Base-by-base conservation (phyloP, 2,113 vertebrate genomes). In the Cyphomyrus plagiostoma region DNA sequence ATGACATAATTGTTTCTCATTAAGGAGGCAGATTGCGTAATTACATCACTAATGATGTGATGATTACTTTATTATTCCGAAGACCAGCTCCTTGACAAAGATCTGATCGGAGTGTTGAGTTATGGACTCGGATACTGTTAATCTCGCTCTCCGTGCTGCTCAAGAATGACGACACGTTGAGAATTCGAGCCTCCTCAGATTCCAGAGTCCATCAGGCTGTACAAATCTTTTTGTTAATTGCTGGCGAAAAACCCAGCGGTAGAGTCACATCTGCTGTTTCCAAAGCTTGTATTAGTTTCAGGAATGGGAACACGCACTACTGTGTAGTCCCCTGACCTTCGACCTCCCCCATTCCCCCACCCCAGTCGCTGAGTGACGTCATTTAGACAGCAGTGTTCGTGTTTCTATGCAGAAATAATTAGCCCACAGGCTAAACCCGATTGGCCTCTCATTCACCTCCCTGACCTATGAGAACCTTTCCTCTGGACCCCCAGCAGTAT, bases 1-100 rank as follows among this genome's bases (percentile, higher is more conserved):
- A 86, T 45, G 46, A 52, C 84, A 86, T 86, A 86, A 86, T 52
- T 52, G 84, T 86, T 53, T 86, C 84, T 52, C 84, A 3, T 86
- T 86, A 86, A 15, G n/a, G 49, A 86, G 84, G 49, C 84, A 86
- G 46, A 86, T 52, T 86, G 84, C 46, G 53, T 86, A 86, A 86
- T 86, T 86, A 52, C 49, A 52, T 15, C 11, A n/a, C 7, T 86
- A 86, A 86, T 35, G 49, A 86, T 52, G 26, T 26, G 84, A 86
- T 86, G 84, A 86, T 52, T 49, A 35, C 84, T 86, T 26, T 52
- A 86, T 86, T 86, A 86, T 86, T 35, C 26, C 26, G 45, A 53
- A 86, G 46, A 86, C 26, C 49, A 53, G 23, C 84, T 52, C 84
- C 26, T n/a, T 50, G 39, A 52, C 49, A 52, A 52, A 86, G 10